phyloP scores from a whole-genome alignment of 92 coral and sea anemone genomes.

The Umimayanthus chanpuru region DNA sequence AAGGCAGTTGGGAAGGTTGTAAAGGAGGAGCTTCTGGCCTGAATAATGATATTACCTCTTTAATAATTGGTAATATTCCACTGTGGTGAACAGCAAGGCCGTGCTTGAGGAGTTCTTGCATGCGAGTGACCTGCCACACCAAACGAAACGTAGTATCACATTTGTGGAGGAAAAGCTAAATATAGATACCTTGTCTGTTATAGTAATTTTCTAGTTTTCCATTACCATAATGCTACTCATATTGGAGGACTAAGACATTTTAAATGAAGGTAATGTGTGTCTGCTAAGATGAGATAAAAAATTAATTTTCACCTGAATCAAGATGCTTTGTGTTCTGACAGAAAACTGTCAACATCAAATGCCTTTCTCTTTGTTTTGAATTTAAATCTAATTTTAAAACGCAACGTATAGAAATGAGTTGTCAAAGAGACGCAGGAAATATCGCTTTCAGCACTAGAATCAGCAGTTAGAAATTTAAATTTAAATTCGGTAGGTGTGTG shows the following conservation, averaged over 20 bases:
- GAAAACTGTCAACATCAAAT: neutral
- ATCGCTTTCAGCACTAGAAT: too few species aligned
- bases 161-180: neutral
- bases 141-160: neutral
- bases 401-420: neutral
- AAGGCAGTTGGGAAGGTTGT: too few species aligned
- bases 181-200: neutral
- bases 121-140: slow-evolving; percentile 72
- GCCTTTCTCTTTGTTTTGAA: neutral
- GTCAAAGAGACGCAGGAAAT: neutral
- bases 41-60: slow-evolving; percentile 67
- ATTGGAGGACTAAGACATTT: too few species aligned
- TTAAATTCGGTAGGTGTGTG: too few species aligned
- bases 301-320: neutral
- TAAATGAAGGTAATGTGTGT: too few species aligned
- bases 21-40: neutral
- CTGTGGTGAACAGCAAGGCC: slow-evolving; percentile 98
- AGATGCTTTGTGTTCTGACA: neutral
- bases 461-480: too few species aligned
- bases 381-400: too few species aligned
- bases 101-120: slow-evolving; percentile 86
- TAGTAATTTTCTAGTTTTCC: neutral
- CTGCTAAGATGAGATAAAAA: neutral
- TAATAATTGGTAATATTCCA: slow-evolving; percentile 92
- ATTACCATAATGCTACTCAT: too few species aligned